Percentiles rank a stretch among this genome's conserved stretches.
Conservation (phyloP, 2,797 vertebrate species). For the Tragopan temminckii region DNA sequence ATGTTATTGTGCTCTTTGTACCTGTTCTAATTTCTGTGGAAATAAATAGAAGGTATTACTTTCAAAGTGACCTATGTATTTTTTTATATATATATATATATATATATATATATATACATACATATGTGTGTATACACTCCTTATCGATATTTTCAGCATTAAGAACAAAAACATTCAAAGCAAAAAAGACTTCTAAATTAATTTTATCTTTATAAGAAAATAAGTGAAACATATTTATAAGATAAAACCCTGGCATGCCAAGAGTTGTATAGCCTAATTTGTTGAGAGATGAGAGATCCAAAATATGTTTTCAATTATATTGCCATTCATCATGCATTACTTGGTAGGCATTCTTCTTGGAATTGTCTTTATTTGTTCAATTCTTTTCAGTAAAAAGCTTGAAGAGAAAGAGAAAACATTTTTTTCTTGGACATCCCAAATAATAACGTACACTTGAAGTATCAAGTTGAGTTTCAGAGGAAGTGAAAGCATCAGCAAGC, state of each 20-base stretch:
- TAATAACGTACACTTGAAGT: background rate
- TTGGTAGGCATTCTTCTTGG: background rate
- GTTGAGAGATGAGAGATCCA: background rate
- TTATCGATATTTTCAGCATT: background rate
- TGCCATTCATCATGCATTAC: background rate
- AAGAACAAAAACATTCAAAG: background rate
- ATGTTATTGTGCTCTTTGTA: background rate
- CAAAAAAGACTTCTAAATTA: background rate
- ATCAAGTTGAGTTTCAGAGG: background rate
- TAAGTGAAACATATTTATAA: background rate
- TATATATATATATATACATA: background rate
- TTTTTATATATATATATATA: no score
- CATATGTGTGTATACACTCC: fast-evolving
- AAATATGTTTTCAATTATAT: constrained; percentile 1
- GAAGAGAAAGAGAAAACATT: background rate
- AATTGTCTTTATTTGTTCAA: background rate
- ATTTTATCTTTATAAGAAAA: background rate
- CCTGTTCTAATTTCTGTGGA: background rate
- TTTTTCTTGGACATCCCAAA: background rate
- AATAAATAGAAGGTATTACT: background rate
- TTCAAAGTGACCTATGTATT: no score
- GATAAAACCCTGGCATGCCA: background rate
- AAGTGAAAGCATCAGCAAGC: background rate
- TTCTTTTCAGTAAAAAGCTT: background rate
- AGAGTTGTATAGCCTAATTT: background rate